Evolutionary conservation across 2,797 vertebrate species (phyloP).

Genomic region (Aphelocoma californica): DNA sequence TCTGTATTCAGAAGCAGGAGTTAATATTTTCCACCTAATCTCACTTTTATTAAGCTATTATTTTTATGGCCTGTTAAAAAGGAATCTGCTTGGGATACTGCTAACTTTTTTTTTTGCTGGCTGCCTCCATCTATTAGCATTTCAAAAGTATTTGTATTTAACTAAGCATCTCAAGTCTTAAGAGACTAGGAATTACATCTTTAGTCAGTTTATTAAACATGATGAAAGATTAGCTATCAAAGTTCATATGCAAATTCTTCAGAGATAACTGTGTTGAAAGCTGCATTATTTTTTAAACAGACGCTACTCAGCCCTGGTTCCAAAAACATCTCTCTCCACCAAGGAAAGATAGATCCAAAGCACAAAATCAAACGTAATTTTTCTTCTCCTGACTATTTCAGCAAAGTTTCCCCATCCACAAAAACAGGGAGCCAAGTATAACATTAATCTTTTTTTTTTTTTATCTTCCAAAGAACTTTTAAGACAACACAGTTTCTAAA

Average conservation of each 20-base stretch:
- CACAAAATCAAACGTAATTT: slow-evolving; percentile 19
- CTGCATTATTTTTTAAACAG: slow-evolving; percentile 61
- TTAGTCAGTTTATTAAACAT: slow-evolving; percentile 76
- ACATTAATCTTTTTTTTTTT: neutral
- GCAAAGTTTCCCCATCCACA: neutral
- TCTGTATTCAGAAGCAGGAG: slow-evolving; percentile 70
- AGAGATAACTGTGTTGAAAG: slow-evolving; percentile 66
- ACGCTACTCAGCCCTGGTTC: neutral
- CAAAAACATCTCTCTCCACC: slow-evolving; percentile 41
- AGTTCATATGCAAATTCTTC: slow-evolving; percentile 69
- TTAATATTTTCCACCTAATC: slow-evolving; percentile 74
- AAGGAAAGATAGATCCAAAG: slow-evolving; percentile 26
- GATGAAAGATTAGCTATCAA: slow-evolving; percentile 75
- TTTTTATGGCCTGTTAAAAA: slow-evolving; percentile 68
- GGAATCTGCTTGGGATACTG: slow-evolving; percentile 54
- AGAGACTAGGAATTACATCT: slow-evolving; percentile 75
- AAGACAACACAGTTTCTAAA: slow-evolving; percentile 17
- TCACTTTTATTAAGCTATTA: slow-evolving; percentile 69
- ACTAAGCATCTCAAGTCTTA: slow-evolving; percentile 73
- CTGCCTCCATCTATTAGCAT: slow-evolving; percentile 72
- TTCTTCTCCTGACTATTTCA: slow-evolving; percentile 33
- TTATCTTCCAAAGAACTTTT: slow-evolving; percentile 39
- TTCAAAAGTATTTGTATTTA: slow-evolving; percentile 70
- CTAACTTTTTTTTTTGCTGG: slow-evolving; percentile 67
- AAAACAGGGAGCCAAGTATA: slow-evolving; percentile 21